phyloP scores from a whole-genome alignment of 2,797 vertebrate species.

The Cyclopterus lumpus region DNA sequence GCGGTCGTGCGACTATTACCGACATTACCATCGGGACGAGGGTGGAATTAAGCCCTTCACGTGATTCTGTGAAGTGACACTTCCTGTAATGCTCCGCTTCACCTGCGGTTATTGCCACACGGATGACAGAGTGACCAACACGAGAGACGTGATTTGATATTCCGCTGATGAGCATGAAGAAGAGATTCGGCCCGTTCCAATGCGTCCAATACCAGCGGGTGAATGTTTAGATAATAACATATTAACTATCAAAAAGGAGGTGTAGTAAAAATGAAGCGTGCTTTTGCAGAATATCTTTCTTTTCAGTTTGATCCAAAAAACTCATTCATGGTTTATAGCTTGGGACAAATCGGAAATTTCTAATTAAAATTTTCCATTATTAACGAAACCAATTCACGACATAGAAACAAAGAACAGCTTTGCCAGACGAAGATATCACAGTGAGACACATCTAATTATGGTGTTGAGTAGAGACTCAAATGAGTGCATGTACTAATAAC shows the following conservation, averaged over 20 bases:
- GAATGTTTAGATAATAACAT: background rate
- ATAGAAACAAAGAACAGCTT: background rate
- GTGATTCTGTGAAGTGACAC: conserved; percentile 58
- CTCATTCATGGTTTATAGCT: background rate
- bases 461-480: background rate
- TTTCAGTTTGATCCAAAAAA: background rate
- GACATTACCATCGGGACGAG: conserved; percentile 48
- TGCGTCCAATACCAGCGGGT: background rate
- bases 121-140: conserved; percentile 22
- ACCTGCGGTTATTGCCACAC: conserved; percentile 28
- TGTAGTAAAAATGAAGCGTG: background rate
- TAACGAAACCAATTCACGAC: background rate
- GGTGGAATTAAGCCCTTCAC: conserved; percentile 61
- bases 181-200: background rate
- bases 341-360: background rate
- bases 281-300: background rate
- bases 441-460: background rate
- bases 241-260: background rate
- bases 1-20: conserved; percentile 65
- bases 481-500: background rate
- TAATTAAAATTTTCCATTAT: background rate
- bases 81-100: conserved; percentile 53
- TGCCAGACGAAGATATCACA: background rate
- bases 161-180: background rate
- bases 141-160: background rate